A percentile compares a stretch with the other conserved stretches of the same genome.
These are phyloP conservation scores for Gambusia affinis DNA, from an alignment of 2,113 vertebrate species.

Conservation along the genomic window DNA sequence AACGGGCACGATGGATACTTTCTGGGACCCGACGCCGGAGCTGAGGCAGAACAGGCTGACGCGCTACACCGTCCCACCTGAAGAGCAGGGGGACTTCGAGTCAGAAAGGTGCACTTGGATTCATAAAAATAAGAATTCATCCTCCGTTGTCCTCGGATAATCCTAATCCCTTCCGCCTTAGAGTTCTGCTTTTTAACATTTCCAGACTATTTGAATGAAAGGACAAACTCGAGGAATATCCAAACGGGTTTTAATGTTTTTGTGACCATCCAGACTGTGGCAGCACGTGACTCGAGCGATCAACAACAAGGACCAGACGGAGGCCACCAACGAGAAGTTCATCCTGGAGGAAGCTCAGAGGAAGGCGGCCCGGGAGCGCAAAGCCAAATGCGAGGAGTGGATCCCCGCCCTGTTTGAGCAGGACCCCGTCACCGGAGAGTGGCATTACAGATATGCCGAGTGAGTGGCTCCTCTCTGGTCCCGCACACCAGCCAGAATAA, in stretches of 20 bases:
- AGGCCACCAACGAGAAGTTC: conserved; percentile 97
- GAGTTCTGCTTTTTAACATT: too few species aligned
- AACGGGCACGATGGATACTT: conserved; percentile 87
- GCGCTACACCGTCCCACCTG: conserved; percentile 89
- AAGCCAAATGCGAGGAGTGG: conserved; percentile 92
- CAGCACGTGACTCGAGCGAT: conserved; percentile 96
- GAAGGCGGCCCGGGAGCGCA: conserved; percentile 91
- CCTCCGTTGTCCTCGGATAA: too few species aligned
- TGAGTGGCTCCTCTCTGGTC: conserved; percentile 74
- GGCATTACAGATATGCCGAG: conserved; percentile 97
- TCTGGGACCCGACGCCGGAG: conserved; percentile 94
- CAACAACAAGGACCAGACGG: conserved; percentile 96
- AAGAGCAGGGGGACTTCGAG: conserved; percentile 93
- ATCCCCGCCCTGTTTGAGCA: conserved; percentile 90
- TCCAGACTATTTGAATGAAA: too few species aligned
- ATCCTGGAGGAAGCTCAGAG: conserved; percentile 95
- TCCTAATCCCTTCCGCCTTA: too few species aligned
- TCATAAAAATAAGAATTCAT: too few species aligned
- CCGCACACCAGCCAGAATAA: background rate
- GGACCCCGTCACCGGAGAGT: conserved; percentile 91
- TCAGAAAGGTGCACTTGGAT: conserved; percentile 87
- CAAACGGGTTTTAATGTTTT: background rate
- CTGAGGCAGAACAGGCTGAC: conserved; percentile 89
- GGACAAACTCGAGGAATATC: too few species aligned
- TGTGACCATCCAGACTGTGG: conserved; percentile 85